Base-by-base conservation (phyloP, 2,797 vertebrate species). In the Falco concolor region DNA sequence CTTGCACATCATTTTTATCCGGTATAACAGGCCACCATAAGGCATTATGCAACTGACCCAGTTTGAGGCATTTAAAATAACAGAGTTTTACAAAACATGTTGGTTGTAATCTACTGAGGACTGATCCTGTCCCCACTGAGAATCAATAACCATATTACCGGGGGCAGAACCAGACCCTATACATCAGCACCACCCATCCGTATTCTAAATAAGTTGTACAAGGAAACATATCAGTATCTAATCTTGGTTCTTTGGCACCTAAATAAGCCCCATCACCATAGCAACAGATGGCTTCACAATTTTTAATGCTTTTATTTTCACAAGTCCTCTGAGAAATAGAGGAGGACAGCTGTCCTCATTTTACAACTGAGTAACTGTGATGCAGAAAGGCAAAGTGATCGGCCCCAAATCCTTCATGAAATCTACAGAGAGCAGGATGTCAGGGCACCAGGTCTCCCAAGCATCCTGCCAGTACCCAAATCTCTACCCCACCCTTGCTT, bases 231-330 rank as follows among this genome's bases (percentile, higher is more conserved):
- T 85, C 85, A 74, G 84, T 83, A 95, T 94, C 95, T 96, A 96
- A 95, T 93, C 93, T 80, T 68, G 89, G 90, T 77, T 87, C 78
- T 87, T 83, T 6, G 0, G 72, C 12, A 10, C 81, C 68, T 93
- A 94, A 94, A 96, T 93, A 56, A 89, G 67, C 59, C 49, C 84
- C 64, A 80, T 96, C 91, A 87, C 79, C 74, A 95, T 91, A 91
- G 96, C 87, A 96, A 96, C 95, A 87, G 90, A 95, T 94, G 80
- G 83, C 24, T 93, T 95, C 77, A 79, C 67, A 72, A 82, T 93
- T 56, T 87, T 95, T 96, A 95, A 90, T 93, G 93, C 83, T 67
- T 95, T 90, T 90, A 95, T 96, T 96, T 95, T 95, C 91, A 95
- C 94, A 96, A 82, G 74, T 87, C 88, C 56, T 93, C 60, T 61